Evolutionary conservation across 2,113 vertebrate species (phyloP).

Genomic region (Syngnathus floridae): DNA sequence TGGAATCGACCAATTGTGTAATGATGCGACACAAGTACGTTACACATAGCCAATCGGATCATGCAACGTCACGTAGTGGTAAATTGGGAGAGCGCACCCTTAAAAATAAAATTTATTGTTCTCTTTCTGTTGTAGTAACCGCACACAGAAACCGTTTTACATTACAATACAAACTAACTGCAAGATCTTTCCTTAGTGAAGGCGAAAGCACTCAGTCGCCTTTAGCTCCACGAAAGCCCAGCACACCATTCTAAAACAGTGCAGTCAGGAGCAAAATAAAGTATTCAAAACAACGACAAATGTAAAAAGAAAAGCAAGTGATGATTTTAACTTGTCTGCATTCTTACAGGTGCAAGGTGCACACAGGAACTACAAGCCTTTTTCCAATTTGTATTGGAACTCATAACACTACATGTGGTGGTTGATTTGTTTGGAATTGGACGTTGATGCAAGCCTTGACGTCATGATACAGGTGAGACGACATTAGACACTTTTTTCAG

Average conservation of each 20-base stretch:
- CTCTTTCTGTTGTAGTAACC: constrained; percentile 49
- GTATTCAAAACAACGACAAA: background rate
- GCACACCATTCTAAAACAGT: constrained; percentile 1
- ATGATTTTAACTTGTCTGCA: background rate
- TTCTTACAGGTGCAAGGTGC: background rate
- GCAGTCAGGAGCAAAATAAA: background rate
- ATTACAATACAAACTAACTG: constrained; percentile 3
- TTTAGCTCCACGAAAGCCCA: background rate
- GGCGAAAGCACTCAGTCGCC: too few species aligned
- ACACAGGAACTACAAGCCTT: background rate
- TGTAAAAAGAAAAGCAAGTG: background rate
- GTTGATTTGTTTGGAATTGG: constrained; percentile 30
- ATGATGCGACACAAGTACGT: rapidly evolving
- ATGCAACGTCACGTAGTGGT: constrained; percentile 12
- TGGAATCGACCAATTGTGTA: constrained; percentile 41
- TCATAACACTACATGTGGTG: constrained; percentile 46
- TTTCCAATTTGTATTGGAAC: constrained; percentile 48
- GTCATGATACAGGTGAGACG: constrained; percentile 46
- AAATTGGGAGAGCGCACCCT: constrained; percentile 9
- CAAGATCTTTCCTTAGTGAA: too few species aligned
- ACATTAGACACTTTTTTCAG: background rate
- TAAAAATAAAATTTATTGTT: background rate
- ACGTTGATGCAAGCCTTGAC: constrained; percentile 2
- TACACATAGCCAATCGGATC: constrained; percentile 41
- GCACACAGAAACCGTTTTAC: constrained; percentile 27